A percentile compares a stretch with the other conserved stretches of the same genome.
Evolutionary conservation across 2,113 vertebrate species (phyloP).

Genomic region (Sporophila hypoxantha): DNA sequence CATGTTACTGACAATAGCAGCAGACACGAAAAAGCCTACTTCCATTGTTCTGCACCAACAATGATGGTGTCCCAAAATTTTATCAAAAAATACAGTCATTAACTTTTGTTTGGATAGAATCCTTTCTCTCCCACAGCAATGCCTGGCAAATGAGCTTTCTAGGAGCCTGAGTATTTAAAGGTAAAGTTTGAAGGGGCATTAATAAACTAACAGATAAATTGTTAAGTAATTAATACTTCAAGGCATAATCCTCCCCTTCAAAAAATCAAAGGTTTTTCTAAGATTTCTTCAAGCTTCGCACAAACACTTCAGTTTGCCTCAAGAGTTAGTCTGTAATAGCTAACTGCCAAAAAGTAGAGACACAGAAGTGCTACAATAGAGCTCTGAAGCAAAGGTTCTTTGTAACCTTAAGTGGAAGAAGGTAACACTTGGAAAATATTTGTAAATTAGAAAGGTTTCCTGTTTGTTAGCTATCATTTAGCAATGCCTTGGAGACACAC

Average conservation of each 20-base stretch:
- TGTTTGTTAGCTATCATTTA: not conserved
- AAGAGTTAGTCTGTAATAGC: not conserved
- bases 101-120: constrained; percentile 7
- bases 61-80: not conserved
- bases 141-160: not conserved
- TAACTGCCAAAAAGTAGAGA: not conserved
- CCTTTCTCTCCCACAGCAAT: not conserved
- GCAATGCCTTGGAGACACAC: not conserved
- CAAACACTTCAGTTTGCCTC: not conserved
- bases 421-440: not conserved
- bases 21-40: not conserved
- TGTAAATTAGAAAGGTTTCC: not conserved
- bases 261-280: not conserved
- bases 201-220: constrained; percentile 47
- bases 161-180: not conserved
- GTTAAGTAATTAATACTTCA: constrained; percentile 29
- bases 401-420: not conserved
- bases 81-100: not conserved
- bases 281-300: not conserved
- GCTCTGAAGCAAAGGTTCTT: not conserved
- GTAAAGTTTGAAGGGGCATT: constrained; percentile 9
- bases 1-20: not conserved
- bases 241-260: not conserved
- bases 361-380: not conserved
- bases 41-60: not conserved